Evolutionary conservation across 2,888 invertebrate species (phyloP).

Genomic region (Macrostomum cliftonense): DNA sequence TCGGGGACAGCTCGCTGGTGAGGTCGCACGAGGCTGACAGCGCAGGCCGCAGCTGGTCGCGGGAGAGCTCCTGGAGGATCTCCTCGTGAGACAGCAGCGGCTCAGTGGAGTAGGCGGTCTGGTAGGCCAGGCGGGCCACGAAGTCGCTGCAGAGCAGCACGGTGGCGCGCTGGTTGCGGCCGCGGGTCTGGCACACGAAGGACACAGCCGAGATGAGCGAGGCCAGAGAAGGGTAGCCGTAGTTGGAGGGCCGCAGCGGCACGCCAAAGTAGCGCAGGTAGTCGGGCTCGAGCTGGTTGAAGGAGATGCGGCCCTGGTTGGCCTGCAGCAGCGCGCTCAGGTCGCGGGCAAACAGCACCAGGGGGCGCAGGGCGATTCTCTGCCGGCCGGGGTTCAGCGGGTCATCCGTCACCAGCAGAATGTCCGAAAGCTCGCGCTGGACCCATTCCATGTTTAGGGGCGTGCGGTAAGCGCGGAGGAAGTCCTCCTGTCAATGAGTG

Average conservation of each 20-base stretch:
- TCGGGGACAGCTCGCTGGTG: background rate
- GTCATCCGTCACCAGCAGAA: too few species aligned
- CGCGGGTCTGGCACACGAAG: conserved; percentile 41
- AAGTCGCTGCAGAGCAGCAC: conserved; percentile 18
- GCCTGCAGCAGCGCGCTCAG: conserved; percentile 42
- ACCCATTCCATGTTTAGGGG: too few species aligned
- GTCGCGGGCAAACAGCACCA: conserved; percentile 43
- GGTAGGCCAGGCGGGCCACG: conserved; percentile 8
- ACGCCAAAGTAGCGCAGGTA: conserved; percentile 32
- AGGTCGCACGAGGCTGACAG: background rate
- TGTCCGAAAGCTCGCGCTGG: too few species aligned
- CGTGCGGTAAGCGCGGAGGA: too few species aligned
- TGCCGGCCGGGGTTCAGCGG: conserved; percentile 3
- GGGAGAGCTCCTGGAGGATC: background rate
- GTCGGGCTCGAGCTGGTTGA: conserved; percentile 22
- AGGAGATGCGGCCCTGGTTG: conserved; percentile 38
- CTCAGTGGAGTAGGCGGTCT: conserved; percentile 9
- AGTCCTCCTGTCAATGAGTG: too few species aligned
- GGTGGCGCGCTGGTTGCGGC: conserved; percentile 34
- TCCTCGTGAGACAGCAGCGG: conserved; percentile 1
- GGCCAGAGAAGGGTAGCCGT: conserved; percentile 42
- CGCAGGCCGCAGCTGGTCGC: background rate
- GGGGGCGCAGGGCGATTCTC: conserved; percentile 23
- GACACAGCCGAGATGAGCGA: conserved; percentile 43
- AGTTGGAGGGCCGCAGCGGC: conserved; percentile 41